Evolutionary conservation across 2,888 invertebrate species (phyloP), one percentile per base, ranked within the genome.

Genomic region (Caenorhabditis doughertyi): DNA sequence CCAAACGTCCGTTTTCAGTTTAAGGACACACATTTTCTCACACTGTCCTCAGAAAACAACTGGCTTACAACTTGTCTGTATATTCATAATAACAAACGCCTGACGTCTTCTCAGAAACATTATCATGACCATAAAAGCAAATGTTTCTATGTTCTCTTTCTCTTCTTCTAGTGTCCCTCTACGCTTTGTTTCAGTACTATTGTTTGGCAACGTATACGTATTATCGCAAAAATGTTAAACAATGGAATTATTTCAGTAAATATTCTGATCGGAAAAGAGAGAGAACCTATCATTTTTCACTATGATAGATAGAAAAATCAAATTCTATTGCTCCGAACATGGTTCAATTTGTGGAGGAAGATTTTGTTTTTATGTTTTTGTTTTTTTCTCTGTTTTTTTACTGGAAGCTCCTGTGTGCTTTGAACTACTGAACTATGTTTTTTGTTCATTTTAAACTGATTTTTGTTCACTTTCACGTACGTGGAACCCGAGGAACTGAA

Each of bases 121-220:
- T 68, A 77, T 77, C 77, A 77, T 77, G 77, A 68, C 68, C 68
- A 77, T 77, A 77, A 77, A 77, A 62, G 51, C 47, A 62, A 77
- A 62, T 77, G 60, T 68, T 77, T 62, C 60, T 58, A 44, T 68
- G 67, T 74, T 68, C 73, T 64, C 55, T 51, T 53, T 32, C 35
- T 25, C 23, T 21, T 44, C 29, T 55, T 18, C 44, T 35, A 64
- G 44, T 67, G 76, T 77, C 68, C 49, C 47, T 44, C 29, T 21
- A 47, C 44, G 39, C 58, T 21, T 77, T 77, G 77, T 77, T 77
- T 68, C 68, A 77, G 68, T 68, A 62, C 77, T 60, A 68, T 77
- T 77, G 77, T 77, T 77, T 44, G n/a, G 60, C 35, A 16, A 60
- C 29, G 64, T 47, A 68, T 51, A 62, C 56, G 56, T 77, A 60